Evolutionary conservation across 2,113 vertebrate species (phyloP), one percentile per base, ranked within the genome.

Genomic region (Thamnophis sirtalis): DNA sequence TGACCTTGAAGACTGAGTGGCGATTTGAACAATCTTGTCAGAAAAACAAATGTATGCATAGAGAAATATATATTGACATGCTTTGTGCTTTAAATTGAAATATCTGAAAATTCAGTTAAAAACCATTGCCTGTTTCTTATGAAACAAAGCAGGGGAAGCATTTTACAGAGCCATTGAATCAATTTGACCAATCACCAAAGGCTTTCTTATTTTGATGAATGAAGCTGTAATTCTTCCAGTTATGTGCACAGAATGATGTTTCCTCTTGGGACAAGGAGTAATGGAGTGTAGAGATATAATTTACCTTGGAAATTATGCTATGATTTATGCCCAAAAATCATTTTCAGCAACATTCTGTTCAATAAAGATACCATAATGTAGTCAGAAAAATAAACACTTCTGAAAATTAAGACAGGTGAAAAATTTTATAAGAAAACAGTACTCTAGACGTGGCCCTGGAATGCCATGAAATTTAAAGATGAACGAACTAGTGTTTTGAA

Each of bases 211-310:
- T 60, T 60, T 92, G 73, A 89, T 38, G 84, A 80, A 89, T 89
- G 54, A 89, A 33, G 55, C 54, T 33, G 19, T 89, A 53, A 89
- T 48, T 58, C 87, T 92, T 48, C 68, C 80, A 89, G n/a, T 24
- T 50, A 17, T 33, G 5, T 58, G 53, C 87, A 92, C 50, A 53
- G n/a, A 54, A 86, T 15, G 68, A 90, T 1, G 28, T 8, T 51
- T 1, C 17, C 54, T 58, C 43, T 88, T 50, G 24, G n/a, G 1
- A 26, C 10, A 0, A 1, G 6, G 1, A 0, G 10, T 68, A 89
- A 92, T 33, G n/a, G 93, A 38, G 63, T 54, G 22, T 33, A 89
- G 86, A 92, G 94, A 90, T 54, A 87, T 10, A 51, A 24, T 86
- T 92, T 68, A 0, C 33, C 56, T 54, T 43, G 48, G 90, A 89